Conservation (phyloP, 2,888 invertebrate genomes). For the Harpalus rubripes region DNA sequence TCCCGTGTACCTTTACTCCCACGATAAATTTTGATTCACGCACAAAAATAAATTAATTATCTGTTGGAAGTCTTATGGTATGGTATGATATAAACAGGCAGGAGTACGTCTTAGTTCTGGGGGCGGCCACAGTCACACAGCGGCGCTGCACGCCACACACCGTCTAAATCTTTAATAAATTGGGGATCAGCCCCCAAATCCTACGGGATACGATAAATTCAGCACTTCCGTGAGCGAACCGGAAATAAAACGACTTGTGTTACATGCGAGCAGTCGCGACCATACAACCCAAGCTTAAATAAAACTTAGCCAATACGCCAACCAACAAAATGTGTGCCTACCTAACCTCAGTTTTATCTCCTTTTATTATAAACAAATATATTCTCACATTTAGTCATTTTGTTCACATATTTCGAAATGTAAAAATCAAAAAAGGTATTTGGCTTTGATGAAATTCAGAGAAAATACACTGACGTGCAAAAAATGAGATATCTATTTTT, state of each 20-base stretch:
- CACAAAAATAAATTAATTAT: slow-evolving; percentile 2
- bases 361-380: not conserved
- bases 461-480: too few relatives aligned
- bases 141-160: slow-evolving; percentile 23
- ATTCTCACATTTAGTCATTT: not conserved
- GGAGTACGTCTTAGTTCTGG: slow-evolving; percentile 5
- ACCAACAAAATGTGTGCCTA: not conserved
- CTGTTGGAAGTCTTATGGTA: not conserved
- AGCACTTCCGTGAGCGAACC: slow-evolving; percentile 51
- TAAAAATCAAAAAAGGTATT: too few relatives aligned
- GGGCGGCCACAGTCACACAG: slow-evolving; percentile 23
- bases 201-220: slow-evolving; percentile 61
- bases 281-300: not conserved
- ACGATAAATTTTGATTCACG: not conserved
- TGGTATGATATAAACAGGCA: not conserved
- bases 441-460: too few relatives aligned
- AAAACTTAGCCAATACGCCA: not conserved
- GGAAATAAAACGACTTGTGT: slow-evolving; percentile 56
- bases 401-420: too few relatives aligned
- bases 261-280: slow-evolving; percentile 20
- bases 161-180: slow-evolving; percentile 61
- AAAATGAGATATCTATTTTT: too few relatives aligned
- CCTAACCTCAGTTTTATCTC: not conserved
- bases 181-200: slow-evolving; percentile 61
- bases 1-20: not conserved